Percentiles rank a stretch among this genome's conserved stretches.
Conservation (phyloP, 2,888 invertebrate species). For the Laothoe populi region DNA sequence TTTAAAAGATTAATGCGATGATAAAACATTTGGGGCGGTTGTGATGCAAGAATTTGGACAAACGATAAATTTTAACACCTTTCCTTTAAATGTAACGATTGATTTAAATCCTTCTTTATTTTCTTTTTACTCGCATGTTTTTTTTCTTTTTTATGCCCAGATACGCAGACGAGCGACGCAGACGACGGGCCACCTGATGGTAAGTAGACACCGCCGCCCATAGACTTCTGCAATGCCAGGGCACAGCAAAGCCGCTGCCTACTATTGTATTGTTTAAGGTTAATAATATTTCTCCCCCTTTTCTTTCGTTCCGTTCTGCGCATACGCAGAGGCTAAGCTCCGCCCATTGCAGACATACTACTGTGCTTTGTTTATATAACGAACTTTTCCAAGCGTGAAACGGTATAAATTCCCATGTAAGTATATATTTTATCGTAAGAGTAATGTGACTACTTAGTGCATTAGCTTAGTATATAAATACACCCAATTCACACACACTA, state of each 20-base stretch:
- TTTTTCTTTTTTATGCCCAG: too few species aligned
- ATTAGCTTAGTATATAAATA: background rate
- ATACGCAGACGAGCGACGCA: too few species aligned
- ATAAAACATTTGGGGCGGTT: constrained; percentile 77
- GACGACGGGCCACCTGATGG: too few species aligned
- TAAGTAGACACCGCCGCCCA: too few species aligned
- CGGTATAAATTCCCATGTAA: constrained; percentile 25
- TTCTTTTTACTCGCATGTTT: background rate
- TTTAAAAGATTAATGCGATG: constrained; percentile 78
- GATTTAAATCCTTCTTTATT: constrained; percentile 28
- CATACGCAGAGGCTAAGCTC: constrained; percentile 58
- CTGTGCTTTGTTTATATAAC: constrained; percentile 63
- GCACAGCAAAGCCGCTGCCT: too few species aligned
- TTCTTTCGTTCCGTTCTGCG: constrained; percentile 51
- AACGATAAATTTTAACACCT: constrained; percentile 76
- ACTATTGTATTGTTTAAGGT: too few species aligned
- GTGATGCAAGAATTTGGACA: constrained; percentile 63
- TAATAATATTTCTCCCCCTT: constrained; percentile 32
- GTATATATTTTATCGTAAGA: background rate
- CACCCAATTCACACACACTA: too few species aligned
- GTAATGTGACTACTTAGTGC: background rate
- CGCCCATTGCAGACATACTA: constrained; percentile 68
- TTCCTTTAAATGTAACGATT: constrained; percentile 40
- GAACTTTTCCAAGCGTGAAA: constrained; percentile 59
- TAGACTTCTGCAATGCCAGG: too few species aligned